These are phyloP conservation scores for Autographa pulchrina DNA, from an alignment of 2,888 invertebrate genomes.

Conservation along the genomic window DNA sequence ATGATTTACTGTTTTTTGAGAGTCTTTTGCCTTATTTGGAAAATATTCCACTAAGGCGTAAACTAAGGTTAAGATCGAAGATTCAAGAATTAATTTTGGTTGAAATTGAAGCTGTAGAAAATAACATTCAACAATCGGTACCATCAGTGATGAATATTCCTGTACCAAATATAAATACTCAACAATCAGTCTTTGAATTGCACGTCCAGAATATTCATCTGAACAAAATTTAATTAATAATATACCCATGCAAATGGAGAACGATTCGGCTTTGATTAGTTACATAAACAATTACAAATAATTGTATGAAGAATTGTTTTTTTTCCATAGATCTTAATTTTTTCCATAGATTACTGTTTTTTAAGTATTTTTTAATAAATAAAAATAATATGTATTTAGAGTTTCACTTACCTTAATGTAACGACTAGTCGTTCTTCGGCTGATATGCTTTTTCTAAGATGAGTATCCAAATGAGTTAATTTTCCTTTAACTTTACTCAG, in stretches of 20 bases:
- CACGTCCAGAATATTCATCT: slow-evolving; percentile 15
- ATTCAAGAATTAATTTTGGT: slow-evolving; percentile 60
- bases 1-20: no score
- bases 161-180: slow-evolving; percentile 18
- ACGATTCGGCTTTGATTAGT: slow-evolving; percentile 28
- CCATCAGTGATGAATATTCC: slow-evolving; percentile 27
- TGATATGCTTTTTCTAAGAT: slow-evolving; percentile 18
- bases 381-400: not conserved
- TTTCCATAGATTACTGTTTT: no score
- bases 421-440: slow-evolving; percentile 11
- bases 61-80: slow-evolving; percentile 55
- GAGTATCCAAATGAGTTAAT: slow-evolving; percentile 16
- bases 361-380: no score
- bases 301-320: no score
- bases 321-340: no score
- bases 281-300: no score
- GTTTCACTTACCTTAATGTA: slow-evolving; percentile 7
- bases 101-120: slow-evolving; percentile 53
- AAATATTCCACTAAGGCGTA: slow-evolving; percentile 54
- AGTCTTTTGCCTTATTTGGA: slow-evolving; percentile 58
- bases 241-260: slow-evolving; percentile 27
- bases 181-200: slow-evolving; percentile 8
- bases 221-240: slow-evolving; percentile 28
- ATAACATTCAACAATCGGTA: slow-evolving; percentile 37
- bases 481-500: slow-evolving; percentile 21